These are phyloP conservation scores for Nycticryphes semicollaris DNA, from an alignment of 2,113 vertebrate genomes.

Conservation along the genomic window DNA sequence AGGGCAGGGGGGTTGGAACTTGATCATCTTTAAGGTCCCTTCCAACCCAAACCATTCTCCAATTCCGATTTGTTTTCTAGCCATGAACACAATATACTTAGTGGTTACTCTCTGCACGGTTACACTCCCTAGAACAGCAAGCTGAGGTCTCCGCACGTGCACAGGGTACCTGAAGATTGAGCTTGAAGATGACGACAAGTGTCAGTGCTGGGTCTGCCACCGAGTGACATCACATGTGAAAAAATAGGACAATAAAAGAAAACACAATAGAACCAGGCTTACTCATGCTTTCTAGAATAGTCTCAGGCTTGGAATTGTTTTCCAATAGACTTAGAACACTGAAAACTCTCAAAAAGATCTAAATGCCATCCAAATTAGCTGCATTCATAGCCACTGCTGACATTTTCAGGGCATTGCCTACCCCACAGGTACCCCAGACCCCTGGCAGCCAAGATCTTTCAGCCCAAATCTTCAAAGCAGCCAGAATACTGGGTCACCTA, in stretches of 20 bases:
- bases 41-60: no score
- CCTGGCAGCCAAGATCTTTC: background rate
- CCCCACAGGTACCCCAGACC: background rate
- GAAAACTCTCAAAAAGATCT: background rate
- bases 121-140: no score
- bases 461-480: background rate
- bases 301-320: background rate
- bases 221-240: fast-evolving
- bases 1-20: no score
- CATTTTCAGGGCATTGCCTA: background rate
- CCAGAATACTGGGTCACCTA: background rate
- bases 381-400: background rate
- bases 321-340: background rate
- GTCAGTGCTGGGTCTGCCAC: background rate
- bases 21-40: no score
- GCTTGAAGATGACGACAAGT: background rate
- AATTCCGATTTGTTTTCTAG: background rate
- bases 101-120: background rate
- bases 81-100: no score
- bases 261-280: background rate
- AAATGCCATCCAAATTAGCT: background rate
- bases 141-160: fast-evolving
- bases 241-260: fast-evolving
- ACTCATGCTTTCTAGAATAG: background rate
- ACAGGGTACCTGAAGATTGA: fast-evolving